Base-by-base conservation (phyloP, 2,113 vertebrate genomes). In the Spea bombifrons region DNA sequence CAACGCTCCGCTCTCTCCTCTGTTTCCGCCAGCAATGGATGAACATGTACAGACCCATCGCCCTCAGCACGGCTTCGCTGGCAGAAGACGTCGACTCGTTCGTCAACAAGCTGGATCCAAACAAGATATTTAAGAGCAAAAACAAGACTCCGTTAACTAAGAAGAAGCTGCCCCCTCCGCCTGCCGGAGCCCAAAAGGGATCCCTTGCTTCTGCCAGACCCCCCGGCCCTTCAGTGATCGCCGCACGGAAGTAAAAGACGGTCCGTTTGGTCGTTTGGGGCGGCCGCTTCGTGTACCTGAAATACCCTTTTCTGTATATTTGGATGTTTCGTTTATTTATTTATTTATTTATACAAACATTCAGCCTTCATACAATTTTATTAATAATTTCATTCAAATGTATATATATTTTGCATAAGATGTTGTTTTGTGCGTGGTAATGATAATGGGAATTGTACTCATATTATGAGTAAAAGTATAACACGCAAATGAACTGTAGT, bases 41-140 rank as follows among this genome's bases (percentile, higher is more conserved):
- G 76, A 96, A 93, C 73, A 94, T 98, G 88, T 99, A 97, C 85
- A 96, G 95, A 76, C 97, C 97, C 16, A 90, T 98, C 87, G 94
- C 90, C 8, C 91, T 92, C 86, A 91, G 89, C 84, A 84, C 88
- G 13, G 81, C 91, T 48, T 83, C 88, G n/a, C 88, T 90, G 65
- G 81, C 85, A 0, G 94, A 97, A 85, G 86, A 92, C 16, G 86
- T 90, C 0, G 94, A 95, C 59, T 84, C 80, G 9, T 90, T 93
- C 74, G 84, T 96, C 76, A 98, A 98, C 89, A 97, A 94, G 81
- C 87, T 99, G 89, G 96, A 99, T 85, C 95, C 95, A 7, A 93
- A 84, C 81, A 96, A 88, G 83, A 93, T 96, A 0, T 98, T 99
- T 85, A 94, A 89, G 85, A 93, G 90, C 84, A 98, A 95, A 90